Percentiles rank a stretch among this genome's conserved stretches.
Conservation (phyloP, 1,140 invertebrate species). For the Zophobas atratus region DNA sequence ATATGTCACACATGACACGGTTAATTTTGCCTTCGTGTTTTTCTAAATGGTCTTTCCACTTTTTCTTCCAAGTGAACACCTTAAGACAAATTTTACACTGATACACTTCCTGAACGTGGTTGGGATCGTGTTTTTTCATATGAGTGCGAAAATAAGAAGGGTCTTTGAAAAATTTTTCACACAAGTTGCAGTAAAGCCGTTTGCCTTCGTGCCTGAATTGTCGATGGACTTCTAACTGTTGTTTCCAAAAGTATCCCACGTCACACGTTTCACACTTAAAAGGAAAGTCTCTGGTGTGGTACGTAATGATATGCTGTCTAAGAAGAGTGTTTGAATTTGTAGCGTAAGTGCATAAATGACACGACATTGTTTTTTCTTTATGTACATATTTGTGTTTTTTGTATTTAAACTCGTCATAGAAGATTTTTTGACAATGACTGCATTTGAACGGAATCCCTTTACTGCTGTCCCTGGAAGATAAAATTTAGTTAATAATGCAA, state of each 20-base stretch:
- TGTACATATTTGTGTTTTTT: no score
- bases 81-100: slow-evolving; percentile 8
- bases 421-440: background rate
- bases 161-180: slow-evolving; percentile 45
- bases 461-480: background rate
- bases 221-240: no score
- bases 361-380: no score
- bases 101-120: background rate
- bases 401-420: background rate
- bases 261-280: slow-evolving; percentile 6
- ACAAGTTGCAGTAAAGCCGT: slow-evolving; percentile 9
- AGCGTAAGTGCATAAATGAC: background rate
- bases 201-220: slow-evolving; percentile 19
- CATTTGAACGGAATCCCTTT: background rate
- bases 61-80: background rate
- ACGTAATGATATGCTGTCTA: background rate
- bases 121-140: background rate
- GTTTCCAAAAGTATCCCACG: background rate
- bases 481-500: no score
- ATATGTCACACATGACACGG: background rate
- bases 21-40: slow-evolving; percentile 14
- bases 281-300: slow-evolving; percentile 1
- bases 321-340: background rate
- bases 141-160: background rate
- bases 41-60: slow-evolving; percentile 72